These are phyloP conservation scores for Siniperca obscura DNA, from an alignment of 2,797 vertebrate genomes.

Conservation along the genomic window DNA sequence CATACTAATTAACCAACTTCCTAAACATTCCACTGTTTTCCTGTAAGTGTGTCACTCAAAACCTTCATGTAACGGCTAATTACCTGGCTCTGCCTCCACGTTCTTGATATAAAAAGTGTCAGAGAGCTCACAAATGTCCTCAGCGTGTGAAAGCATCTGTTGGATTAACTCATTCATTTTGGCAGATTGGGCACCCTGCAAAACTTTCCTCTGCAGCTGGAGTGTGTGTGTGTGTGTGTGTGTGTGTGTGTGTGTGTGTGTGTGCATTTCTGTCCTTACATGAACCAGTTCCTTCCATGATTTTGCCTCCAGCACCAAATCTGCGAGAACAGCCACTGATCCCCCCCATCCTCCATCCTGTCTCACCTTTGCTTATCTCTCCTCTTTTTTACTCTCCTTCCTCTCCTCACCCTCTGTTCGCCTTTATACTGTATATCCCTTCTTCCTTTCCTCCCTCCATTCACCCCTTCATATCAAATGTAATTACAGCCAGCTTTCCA, in stretches of 20 bases:
- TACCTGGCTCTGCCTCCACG: neutral
- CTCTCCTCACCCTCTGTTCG: conserved; percentile 16
- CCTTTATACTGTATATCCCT: conserved; percentile 8
- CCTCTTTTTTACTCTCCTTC: neutral
- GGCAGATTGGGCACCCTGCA: conserved; percentile 41
- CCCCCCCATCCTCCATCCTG: neutral
- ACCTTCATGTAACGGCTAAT: conserved; percentile 22
- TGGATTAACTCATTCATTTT: conserved; percentile 57
- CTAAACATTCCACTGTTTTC: neutral
- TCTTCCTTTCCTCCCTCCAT: conserved; percentile 24
- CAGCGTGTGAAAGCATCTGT: conserved; percentile 55
- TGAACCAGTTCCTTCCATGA: conserved; percentile 38
- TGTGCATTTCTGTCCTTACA: conserved; percentile 28
- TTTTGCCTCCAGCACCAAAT: conserved; percentile 43
- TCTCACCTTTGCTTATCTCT: conserved; percentile 31
- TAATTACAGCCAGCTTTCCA: conserved; percentile 79
- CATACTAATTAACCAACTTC: conserved; percentile 23
- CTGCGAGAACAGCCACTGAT: conserved; percentile 19
- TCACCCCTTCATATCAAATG: conserved; percentile 67
- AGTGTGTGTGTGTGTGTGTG: conserved; percentile 1
- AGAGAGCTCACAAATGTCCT: conserved; percentile 35
- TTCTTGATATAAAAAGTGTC: conserved; percentile 29
- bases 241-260: conserved; percentile 13
- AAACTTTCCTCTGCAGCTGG: conserved; percentile 55
- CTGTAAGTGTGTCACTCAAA: neutral